Conservation (phyloP, 2,113 vertebrate genomes). For the Lipotes vexillifer region DNA sequence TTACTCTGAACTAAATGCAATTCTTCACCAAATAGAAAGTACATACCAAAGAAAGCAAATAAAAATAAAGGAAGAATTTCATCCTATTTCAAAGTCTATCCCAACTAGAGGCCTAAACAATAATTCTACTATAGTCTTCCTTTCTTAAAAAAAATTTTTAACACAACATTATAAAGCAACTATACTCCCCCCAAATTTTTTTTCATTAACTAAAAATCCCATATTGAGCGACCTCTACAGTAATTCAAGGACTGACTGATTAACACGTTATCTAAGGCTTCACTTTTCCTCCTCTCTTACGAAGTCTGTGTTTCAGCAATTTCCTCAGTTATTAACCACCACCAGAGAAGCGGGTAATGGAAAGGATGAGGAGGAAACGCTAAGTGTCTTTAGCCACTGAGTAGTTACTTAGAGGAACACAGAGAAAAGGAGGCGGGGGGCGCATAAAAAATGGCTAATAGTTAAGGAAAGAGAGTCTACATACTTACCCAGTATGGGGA, state of each 20-base stretch:
- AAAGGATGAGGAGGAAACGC: background rate
- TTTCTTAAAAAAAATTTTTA: background rate
- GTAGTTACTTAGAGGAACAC: conserved; percentile 1
- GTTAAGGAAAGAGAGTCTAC: background rate
- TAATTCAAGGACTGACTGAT: background rate
- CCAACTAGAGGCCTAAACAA: background rate
- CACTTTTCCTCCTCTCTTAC: background rate
- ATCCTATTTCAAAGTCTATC: background rate
- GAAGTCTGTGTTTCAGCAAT: background rate
- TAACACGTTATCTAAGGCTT: background rate
- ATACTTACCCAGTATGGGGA: background rate
- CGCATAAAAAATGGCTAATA: background rate
- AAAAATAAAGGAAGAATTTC: background rate
- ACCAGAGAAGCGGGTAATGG: background rate
- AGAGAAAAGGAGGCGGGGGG: background rate
- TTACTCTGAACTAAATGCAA: conserved; percentile 1
- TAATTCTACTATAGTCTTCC: background rate
- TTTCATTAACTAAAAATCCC: background rate
- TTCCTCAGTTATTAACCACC: background rate
- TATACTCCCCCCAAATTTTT: background rate
- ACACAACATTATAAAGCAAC: too few species aligned
- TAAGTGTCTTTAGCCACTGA: background rate
- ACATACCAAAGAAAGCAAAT: background rate
- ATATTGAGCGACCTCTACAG: background rate
- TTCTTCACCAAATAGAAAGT: conserved; percentile 23